phyloP scores from a whole-genome alignment of 2,888 invertebrate genomes.

The Nomada fucata region DNA sequence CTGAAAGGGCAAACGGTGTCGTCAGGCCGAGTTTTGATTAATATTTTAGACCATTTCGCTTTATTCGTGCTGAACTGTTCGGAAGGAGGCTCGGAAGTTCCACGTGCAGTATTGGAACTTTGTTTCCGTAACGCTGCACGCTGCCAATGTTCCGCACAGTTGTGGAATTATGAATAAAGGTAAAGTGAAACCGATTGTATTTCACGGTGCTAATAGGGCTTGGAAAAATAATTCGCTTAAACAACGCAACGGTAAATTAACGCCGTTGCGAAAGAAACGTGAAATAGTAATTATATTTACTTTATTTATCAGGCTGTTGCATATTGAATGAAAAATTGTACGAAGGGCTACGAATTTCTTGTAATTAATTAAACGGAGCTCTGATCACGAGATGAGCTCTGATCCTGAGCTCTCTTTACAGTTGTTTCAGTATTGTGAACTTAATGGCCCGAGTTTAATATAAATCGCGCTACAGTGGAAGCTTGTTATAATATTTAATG shows the following conservation, averaged over 20 bases:
- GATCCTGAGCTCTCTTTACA: no score
- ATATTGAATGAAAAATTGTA: no score
- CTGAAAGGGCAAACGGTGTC: neutral
- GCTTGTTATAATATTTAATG: no score
- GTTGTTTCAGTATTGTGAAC: no score
- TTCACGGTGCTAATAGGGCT: slow-evolving; percentile 6
- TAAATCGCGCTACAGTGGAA: no score
- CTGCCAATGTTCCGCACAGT: neutral
- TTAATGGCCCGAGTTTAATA: no score
- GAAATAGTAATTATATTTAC: no score
- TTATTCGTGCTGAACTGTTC: slow-evolving; percentile 29
- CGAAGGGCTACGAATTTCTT: no score
- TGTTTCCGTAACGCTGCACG: slow-evolving; percentile 23
- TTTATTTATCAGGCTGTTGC: no score
- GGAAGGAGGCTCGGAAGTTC: slow-evolving; percentile 27
- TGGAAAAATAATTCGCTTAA: neutral
- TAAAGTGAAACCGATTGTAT: slow-evolving; percentile 24
- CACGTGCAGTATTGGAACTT: slow-evolving; percentile 33
- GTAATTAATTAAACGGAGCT: no score
- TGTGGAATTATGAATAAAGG: slow-evolving; percentile 49
- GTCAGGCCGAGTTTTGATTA: slow-evolving; percentile 24
- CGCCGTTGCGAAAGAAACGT: neutral
- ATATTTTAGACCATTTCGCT: slow-evolving; percentile 36
- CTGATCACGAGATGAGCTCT: no score
- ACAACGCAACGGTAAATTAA: neutral